Percentiles rank a stretch among this genome's conserved stretches.
Evolutionary conservation across 2,797 vertebrate species (phyloP).

Genomic region (Distichodus sexfasciatus): DNA sequence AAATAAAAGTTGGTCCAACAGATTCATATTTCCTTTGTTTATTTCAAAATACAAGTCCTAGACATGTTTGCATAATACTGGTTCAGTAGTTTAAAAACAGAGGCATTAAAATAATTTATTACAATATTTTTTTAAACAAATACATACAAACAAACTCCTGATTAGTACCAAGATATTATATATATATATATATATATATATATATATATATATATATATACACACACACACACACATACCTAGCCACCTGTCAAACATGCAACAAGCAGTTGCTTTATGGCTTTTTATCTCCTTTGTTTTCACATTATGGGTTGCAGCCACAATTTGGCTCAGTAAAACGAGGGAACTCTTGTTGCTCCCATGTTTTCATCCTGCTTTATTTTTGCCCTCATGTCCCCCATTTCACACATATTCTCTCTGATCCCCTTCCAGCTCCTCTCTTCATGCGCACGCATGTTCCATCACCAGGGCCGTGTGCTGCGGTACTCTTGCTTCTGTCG

Average conservation of each 20-base stretch:
- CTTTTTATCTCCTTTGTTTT: neutral
- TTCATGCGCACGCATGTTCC: neutral
- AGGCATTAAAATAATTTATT: no score
- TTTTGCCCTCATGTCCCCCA: neutral
- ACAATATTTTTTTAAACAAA: no score
- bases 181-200: no score
- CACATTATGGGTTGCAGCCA: neutral
- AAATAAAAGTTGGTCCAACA: neutral
- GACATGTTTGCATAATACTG: constrained; percentile 15
- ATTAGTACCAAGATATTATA: no score
- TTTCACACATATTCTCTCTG: neutral
- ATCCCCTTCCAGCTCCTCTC: neutral
- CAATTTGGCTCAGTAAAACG: neutral
- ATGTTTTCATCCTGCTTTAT: constrained; percentile 8
- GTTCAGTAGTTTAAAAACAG: constrained; percentile 13
- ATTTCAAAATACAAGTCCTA: constrained; percentile 11
- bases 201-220: no score
- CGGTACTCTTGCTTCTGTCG: constrained; percentile 72
- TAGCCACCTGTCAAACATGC: neutral
- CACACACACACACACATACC: no score
- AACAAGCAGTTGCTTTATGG: neutral
- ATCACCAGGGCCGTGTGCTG: constrained; percentile 82
- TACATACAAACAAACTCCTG: no score
- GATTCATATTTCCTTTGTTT: constrained; percentile 17
- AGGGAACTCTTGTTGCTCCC: neutral